Base-by-base conservation (phyloP, 2,797 vertebrate genomes). In the Saxicola maurus region DNA sequence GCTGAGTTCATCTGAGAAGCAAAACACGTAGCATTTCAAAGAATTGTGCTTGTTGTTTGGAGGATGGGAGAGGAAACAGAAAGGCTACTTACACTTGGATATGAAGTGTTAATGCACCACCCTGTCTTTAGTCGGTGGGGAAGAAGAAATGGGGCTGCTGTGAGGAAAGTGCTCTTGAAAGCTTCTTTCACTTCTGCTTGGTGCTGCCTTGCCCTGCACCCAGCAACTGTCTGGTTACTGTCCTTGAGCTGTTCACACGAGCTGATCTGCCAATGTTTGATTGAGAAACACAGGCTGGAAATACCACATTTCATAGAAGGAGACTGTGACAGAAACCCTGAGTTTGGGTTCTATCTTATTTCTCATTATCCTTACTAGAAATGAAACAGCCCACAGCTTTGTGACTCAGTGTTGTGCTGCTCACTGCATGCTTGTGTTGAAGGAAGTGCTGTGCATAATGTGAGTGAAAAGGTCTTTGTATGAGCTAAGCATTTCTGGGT, bases 111-210 rank as follows among this genome's bases (percentile, higher is more conserved):
- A 72, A 49, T 31, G 33, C 6, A 9, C 27, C 4, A 17, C 14
- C 52, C 61, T 57, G 33, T 43, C 69, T 51, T 66, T 18, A 31
- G 49, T 62, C 30, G 4, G 33, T 14, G 73, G 11, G 79, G 42
- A 27, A 78, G 60, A 75, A 72, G 72, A 68, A 73, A 72, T 3
- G 8, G 51, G 60, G 30, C 56, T 56, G 52, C 62, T 60, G 7
- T 15, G 35, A 31, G 28, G 46, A 61, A 92, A 94, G 59, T 67
- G 82, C 80, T 16, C 49, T 62, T 56, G 60, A 90, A 89, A 92
- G 77, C 80, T 91, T 86, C 85, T 94, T 96, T 95, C 94, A 45
- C 85, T 95, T 96, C 92, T 93, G 35, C 86, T 86, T 67, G 31
- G 52, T 33, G 27, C 68, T 90, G 66, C 69, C 31, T 61, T 61